Conservation (phyloP, 2,797 vertebrate genomes). For the Oreochromis mossambicus region DNA sequence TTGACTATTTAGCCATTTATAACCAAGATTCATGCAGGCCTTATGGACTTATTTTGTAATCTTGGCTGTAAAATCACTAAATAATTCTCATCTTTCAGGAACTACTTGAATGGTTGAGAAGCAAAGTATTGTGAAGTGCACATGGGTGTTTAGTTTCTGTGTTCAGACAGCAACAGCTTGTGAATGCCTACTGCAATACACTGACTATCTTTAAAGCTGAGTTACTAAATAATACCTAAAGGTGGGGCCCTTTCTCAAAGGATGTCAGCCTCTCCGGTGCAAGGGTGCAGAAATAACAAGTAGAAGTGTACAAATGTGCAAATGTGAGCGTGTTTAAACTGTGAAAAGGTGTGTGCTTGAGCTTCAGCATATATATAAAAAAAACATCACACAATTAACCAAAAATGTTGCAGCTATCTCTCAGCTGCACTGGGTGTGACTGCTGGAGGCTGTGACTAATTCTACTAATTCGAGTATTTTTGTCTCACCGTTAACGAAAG, state of each 20-base stretch:
- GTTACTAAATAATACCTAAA: constrained; percentile 4
- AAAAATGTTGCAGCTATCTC: not conserved
- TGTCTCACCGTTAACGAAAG: not conserved
- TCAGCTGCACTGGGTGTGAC: not conserved
- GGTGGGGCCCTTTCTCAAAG: constrained; percentile 15
- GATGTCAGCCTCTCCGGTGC: not conserved
- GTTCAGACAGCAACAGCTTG: not conserved
- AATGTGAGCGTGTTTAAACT: not conserved
- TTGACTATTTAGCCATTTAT: not conserved
- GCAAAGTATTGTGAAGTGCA: not conserved
- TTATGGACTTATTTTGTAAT: not conserved
- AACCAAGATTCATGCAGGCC: not conserved
- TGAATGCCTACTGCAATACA: not conserved
- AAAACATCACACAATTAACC: not conserved
- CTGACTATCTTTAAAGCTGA: not conserved
- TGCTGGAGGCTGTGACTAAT: not conserved
- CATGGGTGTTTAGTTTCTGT: not conserved
- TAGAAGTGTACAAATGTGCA: not conserved
- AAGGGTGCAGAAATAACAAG: not conserved
- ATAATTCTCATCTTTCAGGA: not conserved
- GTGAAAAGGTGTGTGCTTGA: not conserved
- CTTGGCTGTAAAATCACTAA: not conserved
- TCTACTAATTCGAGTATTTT: not conserved
- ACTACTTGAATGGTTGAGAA: not conserved
- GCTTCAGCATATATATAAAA: not conserved